Conservation (phyloP, 2,113 vertebrate genomes). For the Atrichornis clamosus region DNA sequence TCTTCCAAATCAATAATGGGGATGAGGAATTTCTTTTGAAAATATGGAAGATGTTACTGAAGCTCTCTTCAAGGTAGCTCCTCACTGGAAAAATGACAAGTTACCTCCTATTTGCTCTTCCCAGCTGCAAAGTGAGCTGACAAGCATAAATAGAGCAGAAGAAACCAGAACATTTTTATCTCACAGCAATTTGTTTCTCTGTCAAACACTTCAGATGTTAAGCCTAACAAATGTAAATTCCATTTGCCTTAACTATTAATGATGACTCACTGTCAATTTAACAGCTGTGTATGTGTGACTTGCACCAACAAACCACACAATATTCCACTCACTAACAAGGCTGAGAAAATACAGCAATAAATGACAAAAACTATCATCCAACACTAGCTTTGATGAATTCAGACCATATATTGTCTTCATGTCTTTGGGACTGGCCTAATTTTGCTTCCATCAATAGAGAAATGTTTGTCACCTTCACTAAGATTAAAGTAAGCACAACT, state of each 20-base stretch:
- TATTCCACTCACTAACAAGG: not conserved
- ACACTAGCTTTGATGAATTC: not conserved
- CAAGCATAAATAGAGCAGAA: not conserved
- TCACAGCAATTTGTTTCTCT: slow-evolving; percentile 6
- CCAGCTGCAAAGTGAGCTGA: not conserved
- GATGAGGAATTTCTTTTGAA: not conserved
- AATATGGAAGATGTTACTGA: not conserved
- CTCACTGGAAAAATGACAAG: not conserved
- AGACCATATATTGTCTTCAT: not conserved
- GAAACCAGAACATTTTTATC: not conserved
- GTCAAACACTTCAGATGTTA: not conserved
- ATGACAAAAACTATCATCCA: not conserved
- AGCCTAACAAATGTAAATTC: slow-evolving; percentile 15
- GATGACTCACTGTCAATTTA: not conserved
- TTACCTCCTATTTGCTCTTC: not conserved
- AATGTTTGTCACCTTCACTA: not conserved
- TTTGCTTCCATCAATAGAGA: not conserved
- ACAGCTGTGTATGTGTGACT: not conserved
- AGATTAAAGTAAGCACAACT: not conserved
- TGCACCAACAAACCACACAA: not conserved
- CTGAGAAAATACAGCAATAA: not conserved
- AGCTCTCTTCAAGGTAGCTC: not conserved
- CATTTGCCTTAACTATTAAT: not conserved
- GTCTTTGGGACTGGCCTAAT: not conserved
- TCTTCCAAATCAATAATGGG: not conserved